phyloP scores from a whole-genome alignment of 2,888 invertebrate species.

The Cabera pusaria region DNA sequence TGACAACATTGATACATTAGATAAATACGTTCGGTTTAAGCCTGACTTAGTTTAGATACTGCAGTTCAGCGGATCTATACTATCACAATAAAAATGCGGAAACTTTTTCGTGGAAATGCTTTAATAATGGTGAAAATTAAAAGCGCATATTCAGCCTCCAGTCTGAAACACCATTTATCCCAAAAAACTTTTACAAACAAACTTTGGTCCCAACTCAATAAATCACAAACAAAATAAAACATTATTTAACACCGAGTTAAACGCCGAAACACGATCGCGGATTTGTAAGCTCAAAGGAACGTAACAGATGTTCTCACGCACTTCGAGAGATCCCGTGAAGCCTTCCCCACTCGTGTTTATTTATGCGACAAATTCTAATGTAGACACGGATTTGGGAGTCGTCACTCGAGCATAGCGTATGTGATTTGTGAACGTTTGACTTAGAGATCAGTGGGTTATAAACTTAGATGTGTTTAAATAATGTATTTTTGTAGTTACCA shows the following conservation, averaged over 20 bases:
- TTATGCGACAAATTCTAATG: conserved; percentile 80
- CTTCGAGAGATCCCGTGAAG: conserved; percentile 30
- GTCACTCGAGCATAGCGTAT: conserved; percentile 18
- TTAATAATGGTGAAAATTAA: too few relatives aligned
- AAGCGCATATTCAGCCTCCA: too few relatives aligned
- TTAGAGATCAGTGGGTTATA: background rate
- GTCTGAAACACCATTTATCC: background rate
- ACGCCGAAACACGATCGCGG: conserved; percentile 54
- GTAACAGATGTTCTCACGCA: conserved; percentile 79
- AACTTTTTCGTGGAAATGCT: too few relatives aligned
- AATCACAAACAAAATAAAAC: conserved; percentile 3
- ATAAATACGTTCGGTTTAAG: too few relatives aligned
- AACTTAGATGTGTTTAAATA: too few relatives aligned
- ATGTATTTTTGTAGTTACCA: too few relatives aligned
- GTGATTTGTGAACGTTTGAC: conserved; percentile 14
- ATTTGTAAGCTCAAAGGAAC: conserved; percentile 61
- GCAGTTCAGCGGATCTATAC: too few relatives aligned
- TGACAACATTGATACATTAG: too few relatives aligned
- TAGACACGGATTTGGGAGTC: conserved; percentile 46
- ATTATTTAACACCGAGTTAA: conserved; percentile 21
- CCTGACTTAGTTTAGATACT: too few relatives aligned
- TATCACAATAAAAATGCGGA: too few relatives aligned
- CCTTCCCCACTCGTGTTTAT: conserved; percentile 62
- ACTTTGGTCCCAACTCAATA: background rate
- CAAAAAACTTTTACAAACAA: background rate